Percentiles rank a stretch among this genome's conserved stretches.
Conservation (phyloP, 2,113 vertebrate genomes). For the Rhinogobius similis region DNA sequence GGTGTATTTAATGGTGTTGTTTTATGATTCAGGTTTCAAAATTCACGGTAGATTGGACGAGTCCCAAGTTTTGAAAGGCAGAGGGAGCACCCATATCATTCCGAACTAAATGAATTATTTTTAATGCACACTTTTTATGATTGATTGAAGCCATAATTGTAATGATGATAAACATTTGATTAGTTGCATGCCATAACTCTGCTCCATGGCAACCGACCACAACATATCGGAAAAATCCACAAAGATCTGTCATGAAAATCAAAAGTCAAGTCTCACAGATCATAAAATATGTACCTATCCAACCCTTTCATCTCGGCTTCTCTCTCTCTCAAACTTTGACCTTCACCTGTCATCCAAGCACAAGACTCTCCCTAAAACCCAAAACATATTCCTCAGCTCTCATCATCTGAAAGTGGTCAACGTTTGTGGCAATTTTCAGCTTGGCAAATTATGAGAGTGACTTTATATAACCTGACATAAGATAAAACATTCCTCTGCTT, state of each 20-base stretch:
- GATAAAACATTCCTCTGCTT: slow-evolving; percentile 35
- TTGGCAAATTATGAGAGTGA: neutral
- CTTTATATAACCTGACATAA: slow-evolving; percentile 26
- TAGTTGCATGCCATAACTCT: neutral
- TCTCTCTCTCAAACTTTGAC: neutral
- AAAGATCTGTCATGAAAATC: neutral
- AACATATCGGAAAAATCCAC: neutral
- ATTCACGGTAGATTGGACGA: neutral
- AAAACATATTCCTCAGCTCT: neutral
- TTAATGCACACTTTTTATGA: neutral
- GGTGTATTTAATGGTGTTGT: too few species aligned
- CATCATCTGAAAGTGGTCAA: slow-evolving; percentile 18
- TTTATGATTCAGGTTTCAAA: neutral
- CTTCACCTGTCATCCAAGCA: slow-evolving; percentile 9
- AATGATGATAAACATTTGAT: neutral
- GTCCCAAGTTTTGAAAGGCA: neutral
- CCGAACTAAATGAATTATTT: too few species aligned
- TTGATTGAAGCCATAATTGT: neutral
- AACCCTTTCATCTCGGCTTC: neutral
- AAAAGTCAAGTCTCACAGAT: neutral
- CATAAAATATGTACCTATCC: neutral
- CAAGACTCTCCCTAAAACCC: neutral
- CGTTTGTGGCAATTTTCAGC: slow-evolving; percentile 1
- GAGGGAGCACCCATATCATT: neutral
- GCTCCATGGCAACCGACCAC: neutral